These are phyloP conservation scores for Eumerus sabulonum DNA, from an alignment of 2,888 invertebrate species.

Conservation along the genomic window DNA sequence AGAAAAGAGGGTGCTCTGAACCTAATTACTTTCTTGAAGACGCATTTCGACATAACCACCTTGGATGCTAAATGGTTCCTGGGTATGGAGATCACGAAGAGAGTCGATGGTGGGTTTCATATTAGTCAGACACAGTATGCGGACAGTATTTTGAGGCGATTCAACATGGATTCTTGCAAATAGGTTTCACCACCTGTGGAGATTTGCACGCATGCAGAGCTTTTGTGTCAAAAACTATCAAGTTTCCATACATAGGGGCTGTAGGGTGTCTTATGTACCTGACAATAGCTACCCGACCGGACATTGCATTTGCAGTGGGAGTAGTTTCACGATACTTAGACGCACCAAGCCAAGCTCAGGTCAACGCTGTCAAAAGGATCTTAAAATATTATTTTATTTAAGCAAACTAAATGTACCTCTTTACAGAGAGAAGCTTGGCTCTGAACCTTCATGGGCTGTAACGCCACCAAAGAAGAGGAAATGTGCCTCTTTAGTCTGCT, in stretches of 20 bases:
- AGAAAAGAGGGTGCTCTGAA: conserved; percentile 27
- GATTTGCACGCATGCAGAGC: neutral
- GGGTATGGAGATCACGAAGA: conserved; percentile 10
- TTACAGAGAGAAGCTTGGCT: too few relatives aligned
- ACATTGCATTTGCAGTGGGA: too few relatives aligned
- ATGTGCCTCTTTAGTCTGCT: too few relatives aligned
- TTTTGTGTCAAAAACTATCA: conserved; percentile 43
- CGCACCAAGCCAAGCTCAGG: too few relatives aligned
- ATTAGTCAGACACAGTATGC: conserved; percentile 54
- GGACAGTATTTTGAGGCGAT: conserved; percentile 51
- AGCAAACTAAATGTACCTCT: too few relatives aligned
- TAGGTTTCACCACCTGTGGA: conserved; percentile 60
- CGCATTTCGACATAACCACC: conserved; percentile 27
- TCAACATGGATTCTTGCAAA: conserved; percentile 57
- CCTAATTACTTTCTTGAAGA: conserved; percentile 10
- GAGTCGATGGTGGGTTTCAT: conserved; percentile 38
- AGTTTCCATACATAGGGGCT: conserved; percentile 67
- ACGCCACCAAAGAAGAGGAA: too few relatives aligned
- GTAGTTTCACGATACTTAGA: too few relatives aligned
- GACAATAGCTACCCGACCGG: conserved; percentile 63
- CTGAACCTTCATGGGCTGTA: too few relatives aligned
- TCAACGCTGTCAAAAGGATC: too few relatives aligned
- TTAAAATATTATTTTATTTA: too few relatives aligned
- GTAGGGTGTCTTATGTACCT: conserved; percentile 63
- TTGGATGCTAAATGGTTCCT: conserved; percentile 14